These are phyloP conservation scores for Parus major DNA, from an alignment of 2,113 vertebrate genomes.

Conservation along the genomic window DNA sequence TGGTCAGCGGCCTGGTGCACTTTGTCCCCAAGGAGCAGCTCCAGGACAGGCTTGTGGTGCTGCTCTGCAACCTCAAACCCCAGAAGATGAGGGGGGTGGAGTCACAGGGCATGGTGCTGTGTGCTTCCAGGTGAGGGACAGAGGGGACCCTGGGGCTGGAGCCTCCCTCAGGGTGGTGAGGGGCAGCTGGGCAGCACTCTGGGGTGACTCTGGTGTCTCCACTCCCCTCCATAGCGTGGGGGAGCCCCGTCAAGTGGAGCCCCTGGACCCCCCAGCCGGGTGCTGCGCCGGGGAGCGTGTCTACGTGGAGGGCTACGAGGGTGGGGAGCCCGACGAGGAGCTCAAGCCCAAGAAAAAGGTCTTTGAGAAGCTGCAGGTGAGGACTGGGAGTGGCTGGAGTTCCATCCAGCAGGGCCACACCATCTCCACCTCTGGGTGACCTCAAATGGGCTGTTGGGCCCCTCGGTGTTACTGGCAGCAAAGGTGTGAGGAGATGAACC, in stretches of 20 bases:
- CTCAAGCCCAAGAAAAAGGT: constrained; percentile 98
- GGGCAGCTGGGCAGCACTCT: neutral
- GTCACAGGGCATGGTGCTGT: constrained; percentile 96
- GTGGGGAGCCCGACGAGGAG: constrained; percentile 83
- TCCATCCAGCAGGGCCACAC: neutral
- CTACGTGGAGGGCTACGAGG: constrained; percentile 89
- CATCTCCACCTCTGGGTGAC: neutral
- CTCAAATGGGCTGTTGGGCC: accelerated
- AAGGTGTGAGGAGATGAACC: neutral
- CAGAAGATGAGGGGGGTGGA: constrained; percentile 97
- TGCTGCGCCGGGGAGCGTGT: constrained; percentile 86
- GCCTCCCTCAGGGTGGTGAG: neutral
- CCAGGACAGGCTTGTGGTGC: constrained; percentile 87
- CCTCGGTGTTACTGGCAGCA: neutral
- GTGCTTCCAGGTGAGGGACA: constrained; percentile 85
- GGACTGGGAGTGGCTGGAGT: neutral
- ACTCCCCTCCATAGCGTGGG: constrained; percentile 74
- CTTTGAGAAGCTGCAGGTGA: constrained; percentile 96
- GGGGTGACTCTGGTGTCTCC: neutral
- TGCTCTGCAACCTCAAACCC: constrained; percentile 93
- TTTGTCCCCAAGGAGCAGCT: constrained; percentile 85
- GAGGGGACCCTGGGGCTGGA: accelerated
- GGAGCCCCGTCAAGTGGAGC: constrained; percentile 84
- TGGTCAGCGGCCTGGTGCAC: constrained; percentile 93
- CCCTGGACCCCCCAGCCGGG: constrained; percentile 87